phyloP scores from a whole-genome alignment of 1,140 invertebrate genomes.

The Mactra quadrangularis region DNA sequence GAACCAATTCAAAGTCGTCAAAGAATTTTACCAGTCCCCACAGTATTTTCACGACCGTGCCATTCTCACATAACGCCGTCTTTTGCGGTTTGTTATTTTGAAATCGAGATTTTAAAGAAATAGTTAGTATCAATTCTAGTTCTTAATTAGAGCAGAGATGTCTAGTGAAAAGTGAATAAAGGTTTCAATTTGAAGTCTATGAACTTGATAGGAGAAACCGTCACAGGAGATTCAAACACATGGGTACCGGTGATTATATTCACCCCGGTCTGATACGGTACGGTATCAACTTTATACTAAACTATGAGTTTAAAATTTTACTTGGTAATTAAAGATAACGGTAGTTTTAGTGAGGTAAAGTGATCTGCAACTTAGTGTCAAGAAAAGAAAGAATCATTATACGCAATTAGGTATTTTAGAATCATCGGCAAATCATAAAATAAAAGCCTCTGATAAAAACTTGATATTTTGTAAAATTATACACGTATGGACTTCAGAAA shows the following conservation, averaged over 20 bases:
- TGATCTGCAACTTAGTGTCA: too few relatives aligned
- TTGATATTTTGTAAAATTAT: too few relatives aligned
- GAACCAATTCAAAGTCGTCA: slow-evolving; percentile 2
- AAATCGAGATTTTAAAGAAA: slow-evolving; percentile 21
- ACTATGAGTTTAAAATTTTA: too few relatives aligned
- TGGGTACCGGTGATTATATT: slow-evolving; percentile 23
- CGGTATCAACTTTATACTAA: too few relatives aligned
- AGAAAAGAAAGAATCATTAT: too few relatives aligned
- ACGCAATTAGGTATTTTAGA: too few relatives aligned
- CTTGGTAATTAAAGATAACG: too few relatives aligned
- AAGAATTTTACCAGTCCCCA: background rate
- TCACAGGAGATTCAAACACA: slow-evolving; percentile 6
- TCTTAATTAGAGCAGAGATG: slow-evolving; percentile 1
- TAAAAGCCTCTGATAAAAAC: too few relatives aligned
- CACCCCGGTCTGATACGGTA: too few relatives aligned
- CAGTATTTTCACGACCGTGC: background rate
- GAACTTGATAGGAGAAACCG: background rate
- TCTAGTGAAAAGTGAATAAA: slow-evolving; percentile 8
- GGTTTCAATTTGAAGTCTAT: slow-evolving; percentile 3
- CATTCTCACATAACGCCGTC: slow-evolving; percentile 7
- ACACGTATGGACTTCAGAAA: too few relatives aligned
- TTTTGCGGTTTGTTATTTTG: background rate
- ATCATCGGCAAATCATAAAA: too few relatives aligned
- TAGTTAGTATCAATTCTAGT: background rate
- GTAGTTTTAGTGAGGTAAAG: too few relatives aligned